Conservation (phyloP, 2,113 vertebrate species). For the Siphamia tubifer region DNA sequence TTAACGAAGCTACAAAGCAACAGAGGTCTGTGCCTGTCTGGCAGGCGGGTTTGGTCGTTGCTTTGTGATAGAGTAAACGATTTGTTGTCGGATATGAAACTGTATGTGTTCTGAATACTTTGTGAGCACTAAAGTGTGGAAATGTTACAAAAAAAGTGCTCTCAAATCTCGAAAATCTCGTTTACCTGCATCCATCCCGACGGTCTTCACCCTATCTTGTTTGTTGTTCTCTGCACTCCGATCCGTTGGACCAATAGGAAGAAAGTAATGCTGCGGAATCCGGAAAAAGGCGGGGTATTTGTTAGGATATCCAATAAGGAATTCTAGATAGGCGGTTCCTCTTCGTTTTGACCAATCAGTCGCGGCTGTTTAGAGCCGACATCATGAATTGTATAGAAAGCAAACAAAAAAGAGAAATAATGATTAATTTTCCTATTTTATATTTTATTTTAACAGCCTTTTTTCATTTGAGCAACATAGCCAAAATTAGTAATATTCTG, state of each 20-base stretch:
- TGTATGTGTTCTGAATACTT: background rate
- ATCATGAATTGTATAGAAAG: no score
- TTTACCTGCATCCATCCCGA: conserved; percentile 86
- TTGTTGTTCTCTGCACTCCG: conserved; percentile 64
- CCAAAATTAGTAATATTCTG: no score
- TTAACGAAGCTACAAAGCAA: conserved; percentile 47
- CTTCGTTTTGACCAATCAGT: conserved; percentile 3
- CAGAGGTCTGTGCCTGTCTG: background rate
- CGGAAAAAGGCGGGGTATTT: background rate
- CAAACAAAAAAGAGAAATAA: no score
- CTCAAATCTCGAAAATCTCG: conserved; percentile 17
- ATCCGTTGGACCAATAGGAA: conserved; percentile 59
- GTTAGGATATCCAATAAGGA: conserved; percentile 1
- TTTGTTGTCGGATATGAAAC: background rate
- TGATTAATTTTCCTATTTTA: no score
- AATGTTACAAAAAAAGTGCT: background rate
- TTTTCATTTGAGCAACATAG: no score
- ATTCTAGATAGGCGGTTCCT: background rate
- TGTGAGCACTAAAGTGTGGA: background rate
- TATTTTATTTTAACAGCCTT: no score
- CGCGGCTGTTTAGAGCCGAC: no score
- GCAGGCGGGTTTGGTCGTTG: background rate
- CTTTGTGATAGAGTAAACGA: background rate
- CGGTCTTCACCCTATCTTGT: conserved; percentile 78
- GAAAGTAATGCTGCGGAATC: conserved; percentile 31